These are phyloP conservation scores for Sebastes paucispinis DNA, from an alignment of 2,797 vertebrate genomes.

Conservation along the genomic window DNA sequence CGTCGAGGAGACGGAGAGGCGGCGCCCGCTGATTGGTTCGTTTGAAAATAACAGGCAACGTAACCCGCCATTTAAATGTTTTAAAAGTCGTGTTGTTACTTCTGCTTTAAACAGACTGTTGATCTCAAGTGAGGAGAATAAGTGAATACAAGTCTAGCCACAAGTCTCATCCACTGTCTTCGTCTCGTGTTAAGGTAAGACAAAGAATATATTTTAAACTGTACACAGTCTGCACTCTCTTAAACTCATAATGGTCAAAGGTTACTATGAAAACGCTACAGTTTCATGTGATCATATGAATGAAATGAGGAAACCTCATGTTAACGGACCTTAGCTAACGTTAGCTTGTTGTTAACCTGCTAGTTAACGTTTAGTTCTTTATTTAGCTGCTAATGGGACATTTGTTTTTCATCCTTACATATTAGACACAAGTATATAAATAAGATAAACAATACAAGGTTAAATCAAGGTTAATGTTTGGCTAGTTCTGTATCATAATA, in stretches of 20 bases:
- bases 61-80: constrained; percentile 78
- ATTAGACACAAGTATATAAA: background rate
- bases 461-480: background rate
- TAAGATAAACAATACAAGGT: background rate
- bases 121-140: background rate
- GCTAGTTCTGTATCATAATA: background rate
- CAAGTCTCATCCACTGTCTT: background rate
- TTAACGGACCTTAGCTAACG: background rate
- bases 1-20: background rate
- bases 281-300: background rate
- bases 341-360: background rate
- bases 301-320: background rate
- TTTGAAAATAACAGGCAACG: constrained; percentile 74
- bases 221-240: rapidly evolving
- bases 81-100: constrained; percentile 39
- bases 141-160: background rate
- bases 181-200: constrained; percentile 36
- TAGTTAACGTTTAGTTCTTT: background rate
- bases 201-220: background rate
- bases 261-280: background rate
- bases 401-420: too few relatives aligned
- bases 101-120: background rate
- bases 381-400: too few relatives aligned
- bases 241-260: rapidly evolving
- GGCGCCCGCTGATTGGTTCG: constrained; percentile 68